Base-by-base conservation (phyloP, 2,797 vertebrate species). In the Martes flavigula region DNA sequence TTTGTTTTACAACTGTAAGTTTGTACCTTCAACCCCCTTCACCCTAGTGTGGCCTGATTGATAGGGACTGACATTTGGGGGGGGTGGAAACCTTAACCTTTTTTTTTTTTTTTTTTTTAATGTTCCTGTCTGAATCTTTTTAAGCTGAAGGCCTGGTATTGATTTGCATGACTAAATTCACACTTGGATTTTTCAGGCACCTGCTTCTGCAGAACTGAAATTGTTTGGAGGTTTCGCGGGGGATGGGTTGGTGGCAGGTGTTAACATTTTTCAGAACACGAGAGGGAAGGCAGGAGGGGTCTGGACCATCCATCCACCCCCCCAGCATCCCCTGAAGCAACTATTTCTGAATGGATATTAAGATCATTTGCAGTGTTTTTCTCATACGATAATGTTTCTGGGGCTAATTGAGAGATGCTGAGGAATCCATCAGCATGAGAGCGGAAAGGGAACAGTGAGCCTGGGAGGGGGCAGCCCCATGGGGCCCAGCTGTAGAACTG, bases 161-260 rank as follows among this genome's bases (percentile, higher is more conserved):
- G 66, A 97, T 95, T 97, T 97, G 94, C 97, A 96, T 96, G 95
- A 54, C 66, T 23, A 38, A 73, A 64, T 90, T 94, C 9, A 25
- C 56, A 75, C 90, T 90, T 92, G 3, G 0, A 54, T 58, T 87
- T 96, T 93, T 96, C 93, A 96, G 90, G 35, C 91, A 96, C 90
- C 94, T 96, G 97, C 72, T 84, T 62, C 64, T 62, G 43, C 79
- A 95, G 78, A 98, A 97, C 93, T 91, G 97, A 98, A 96, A 97
- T 79, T 95, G 77, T 95, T 58, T 77, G 62, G 92, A 66, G 87
- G 73, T 94, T 87, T 91, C 87, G 46, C 12, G 46, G 43, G 58
- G 23, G 87, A 40, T 75, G 30, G 78, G 83, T 60, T 40, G 84
- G 51, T 25, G 11, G n/a, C 95, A 97, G 97, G 93, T 98, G 97